A percentile compares a stretch with the other conserved stretches of the same genome.
Conservation (phyloP, 2,888 invertebrate genomes). For the Bimastos eiseni region DNA sequence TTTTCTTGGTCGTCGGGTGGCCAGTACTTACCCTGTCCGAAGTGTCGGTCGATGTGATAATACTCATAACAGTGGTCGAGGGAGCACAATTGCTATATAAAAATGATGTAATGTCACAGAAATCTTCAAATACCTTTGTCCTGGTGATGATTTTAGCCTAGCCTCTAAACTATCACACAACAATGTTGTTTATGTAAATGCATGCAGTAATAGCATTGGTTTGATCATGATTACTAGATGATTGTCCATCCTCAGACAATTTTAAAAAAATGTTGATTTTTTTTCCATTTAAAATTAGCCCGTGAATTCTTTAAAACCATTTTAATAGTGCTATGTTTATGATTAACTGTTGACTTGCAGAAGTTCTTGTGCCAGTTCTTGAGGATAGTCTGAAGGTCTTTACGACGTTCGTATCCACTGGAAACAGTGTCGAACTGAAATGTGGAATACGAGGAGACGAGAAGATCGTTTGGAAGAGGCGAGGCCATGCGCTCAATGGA, state of each 20-base stretch:
- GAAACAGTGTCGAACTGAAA: constrained; percentile 77
- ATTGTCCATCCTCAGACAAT: too few relatives aligned
- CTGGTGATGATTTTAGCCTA: neutral
- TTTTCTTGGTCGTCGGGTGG: neutral
- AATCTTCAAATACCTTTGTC: neutral
- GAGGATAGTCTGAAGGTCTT: constrained; percentile 57
- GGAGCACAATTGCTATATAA: too few relatives aligned
- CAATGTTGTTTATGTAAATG: neutral
- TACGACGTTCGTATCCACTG: constrained; percentile 73
- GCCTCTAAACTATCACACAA: too few relatives aligned
- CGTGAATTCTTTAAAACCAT: too few relatives aligned
- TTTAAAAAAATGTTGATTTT: too few relatives aligned
- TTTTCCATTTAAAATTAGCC: too few relatives aligned
- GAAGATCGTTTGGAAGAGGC: constrained; percentile 75
- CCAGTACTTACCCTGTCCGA: neutral
- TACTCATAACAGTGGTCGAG: too few relatives aligned
- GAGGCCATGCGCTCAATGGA: constrained; percentile 70
- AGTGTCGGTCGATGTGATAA: too few relatives aligned
- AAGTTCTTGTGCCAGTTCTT: constrained; percentile 15
- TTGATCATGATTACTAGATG: too few relatives aligned
- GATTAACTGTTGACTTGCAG: neutral
- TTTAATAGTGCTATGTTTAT: neutral
- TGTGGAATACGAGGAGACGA: constrained; percentile 76
- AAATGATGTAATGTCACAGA: neutral
- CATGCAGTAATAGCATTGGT: too few relatives aligned